Evolutionary conservation across 2,113 vertebrate genomes (phyloP), one percentile per base, ranked within the genome.

Genomic region (Cercopithecus mona): DNA sequence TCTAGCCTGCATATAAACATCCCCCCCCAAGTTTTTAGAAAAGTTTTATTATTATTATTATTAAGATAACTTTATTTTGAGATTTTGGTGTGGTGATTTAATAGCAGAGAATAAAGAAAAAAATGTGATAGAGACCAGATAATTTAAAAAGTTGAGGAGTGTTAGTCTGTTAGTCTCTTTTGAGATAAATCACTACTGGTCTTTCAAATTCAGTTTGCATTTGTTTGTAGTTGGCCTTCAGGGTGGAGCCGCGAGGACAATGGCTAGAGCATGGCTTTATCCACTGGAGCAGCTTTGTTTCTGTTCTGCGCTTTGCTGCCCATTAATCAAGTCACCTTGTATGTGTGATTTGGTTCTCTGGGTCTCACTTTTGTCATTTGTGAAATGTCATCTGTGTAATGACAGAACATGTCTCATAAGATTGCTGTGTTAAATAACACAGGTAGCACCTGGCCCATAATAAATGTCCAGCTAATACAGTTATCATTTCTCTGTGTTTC

Each of bases 171-270:
- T 55, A 17, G 13, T 87, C 55, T 50, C 38, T 32, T 66, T 57
- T 9, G 11, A n/a, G 23, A 75, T 66, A 80, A 79, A 43, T 40
- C n/a, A 22, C 43, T 22, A 25, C 0, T 40, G 12, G 9, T 48
- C 48, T 84, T 85, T 61, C 57, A 85, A 2, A 10, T 27, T 40
- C 50, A 40, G 32, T 16, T 57, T 78, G 57, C 23, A 1, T 59
- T 43, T 68, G 13, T 61, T 20, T 52, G n/a, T 61, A 7, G 25
- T n/a, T 45, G 78, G 17, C 55, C 75, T 84, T 95, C 0, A 3
- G 9, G 2, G 0, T 1, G 43, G 81, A 10, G 9, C 7, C 3
- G 22, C 12, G 12, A 16, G 45, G 8, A 0, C 3, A 17, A 20
- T 9, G 38, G 38, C 0, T 64, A 5, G 8, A 23, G 43, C 40